These are phyloP conservation scores for Borostomias antarcticus DNA, from an alignment of 2,797 vertebrate genomes.

Conservation along the genomic window DNA sequence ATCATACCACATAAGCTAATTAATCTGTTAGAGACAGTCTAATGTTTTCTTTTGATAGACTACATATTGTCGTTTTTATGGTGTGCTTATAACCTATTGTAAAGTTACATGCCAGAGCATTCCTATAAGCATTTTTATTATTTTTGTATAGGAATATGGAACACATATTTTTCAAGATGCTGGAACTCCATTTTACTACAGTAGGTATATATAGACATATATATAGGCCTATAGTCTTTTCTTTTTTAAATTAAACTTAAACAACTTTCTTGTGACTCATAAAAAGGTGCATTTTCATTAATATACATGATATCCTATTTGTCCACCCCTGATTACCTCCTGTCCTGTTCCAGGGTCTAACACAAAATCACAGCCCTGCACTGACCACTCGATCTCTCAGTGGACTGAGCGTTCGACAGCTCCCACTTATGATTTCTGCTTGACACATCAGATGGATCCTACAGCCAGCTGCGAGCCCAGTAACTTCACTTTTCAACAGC, in stretches of 20 bases:
- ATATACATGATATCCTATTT: no score
- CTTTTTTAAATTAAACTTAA: background rate
- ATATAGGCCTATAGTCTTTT: background rate
- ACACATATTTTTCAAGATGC: background rate
- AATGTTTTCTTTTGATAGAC: no score
- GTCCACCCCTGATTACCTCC: background rate
- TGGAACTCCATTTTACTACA: background rate
- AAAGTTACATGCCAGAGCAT: no score
- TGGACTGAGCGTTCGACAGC: background rate
- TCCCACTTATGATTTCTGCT: slow-evolving; percentile 5
- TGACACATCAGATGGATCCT: slow-evolving; percentile 56
- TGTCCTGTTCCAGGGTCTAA: slow-evolving; percentile 3
- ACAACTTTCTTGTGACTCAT: background rate
- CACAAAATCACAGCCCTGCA: background rate
- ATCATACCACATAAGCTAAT: background rate
- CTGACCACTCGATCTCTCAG: background rate
- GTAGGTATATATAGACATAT: background rate
- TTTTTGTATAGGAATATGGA: slow-evolving; percentile 2
- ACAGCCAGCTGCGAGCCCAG: background rate
- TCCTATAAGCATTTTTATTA: no score
- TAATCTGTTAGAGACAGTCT: no score
- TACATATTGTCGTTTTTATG: no score
- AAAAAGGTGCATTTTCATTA: background rate
- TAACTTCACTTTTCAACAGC: slow-evolving; percentile 8
- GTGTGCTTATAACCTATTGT: no score